Base-by-base conservation (phyloP, 2,113 vertebrate species). In the Halcyon senegalensis region DNA sequence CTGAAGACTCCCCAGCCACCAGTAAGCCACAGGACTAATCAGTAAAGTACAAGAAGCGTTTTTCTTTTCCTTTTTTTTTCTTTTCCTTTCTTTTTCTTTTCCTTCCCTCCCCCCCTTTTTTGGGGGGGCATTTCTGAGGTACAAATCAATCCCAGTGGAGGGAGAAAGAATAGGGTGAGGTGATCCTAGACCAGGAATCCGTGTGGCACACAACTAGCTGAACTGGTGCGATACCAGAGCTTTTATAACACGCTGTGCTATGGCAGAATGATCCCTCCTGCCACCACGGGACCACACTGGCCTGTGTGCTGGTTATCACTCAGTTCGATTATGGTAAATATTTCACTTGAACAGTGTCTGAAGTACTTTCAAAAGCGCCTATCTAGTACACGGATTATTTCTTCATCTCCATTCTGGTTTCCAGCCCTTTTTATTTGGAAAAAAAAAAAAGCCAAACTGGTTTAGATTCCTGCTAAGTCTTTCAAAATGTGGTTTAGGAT, bases 41-140 rank as follows among this genome's bases (percentile, higher is more conserved):
- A 48, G 31, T 9, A 62, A 70, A 74, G 7, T 24, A 21, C 5
- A 9, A 31, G 10, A 59, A 75, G 3, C 20, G 76, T 1, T 35
- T 39, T 44, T 69, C 14, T 7, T 5, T 30, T 46, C 25, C 7
- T 1, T 4, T 16, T 28, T 50, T n/a, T 59, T 30, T 5, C 0
- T 0, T 12, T 35, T n/a, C 19, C 13, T 4, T 8, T 21, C n/a
- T 37, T 24, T 67, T 48, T 48, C 20, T 69, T 3, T 31, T 21
- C 21, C 44, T 9, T 13, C 11, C 41, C 41, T 11, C 41, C 41
- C 41, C 11, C 41, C 11, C 10, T 41, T 41, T 41, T 41, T 41
- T 11, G 13, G 5, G 8, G 9, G 20, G 14, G 10, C 5, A 62
- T 62, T 41, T 86, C 41, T 58, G 62, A 58, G 35, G 30, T n/a